Conservation (phyloP, 53 echinoderm and acorn worm species). For the Mesocentrotus franciscanus region DNA sequence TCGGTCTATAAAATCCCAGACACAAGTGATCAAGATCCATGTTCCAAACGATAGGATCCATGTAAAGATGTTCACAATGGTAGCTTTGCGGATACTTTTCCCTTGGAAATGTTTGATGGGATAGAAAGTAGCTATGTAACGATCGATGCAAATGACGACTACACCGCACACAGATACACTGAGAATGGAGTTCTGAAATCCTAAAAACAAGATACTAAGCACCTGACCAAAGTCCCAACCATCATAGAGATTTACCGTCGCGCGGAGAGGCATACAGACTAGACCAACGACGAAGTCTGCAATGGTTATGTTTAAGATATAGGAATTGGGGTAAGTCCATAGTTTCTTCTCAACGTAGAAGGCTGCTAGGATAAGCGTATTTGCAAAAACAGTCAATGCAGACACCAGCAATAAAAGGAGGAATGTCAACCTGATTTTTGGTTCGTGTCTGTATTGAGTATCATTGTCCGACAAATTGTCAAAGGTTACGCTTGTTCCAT, state of each 20-base stretch:
- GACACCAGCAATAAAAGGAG: neutral
- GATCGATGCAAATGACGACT: conserved; percentile 38
- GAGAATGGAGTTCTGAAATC: too few relatives aligned
- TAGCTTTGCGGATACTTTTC: neutral
- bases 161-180: conserved; percentile 12
- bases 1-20: conserved; percentile 17
- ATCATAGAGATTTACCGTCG: neutral
- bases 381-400: neutral
- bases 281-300: neutral
- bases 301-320: neutral
- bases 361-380: neutral
- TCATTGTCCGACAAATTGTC: neutral
- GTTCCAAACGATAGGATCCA: neutral
- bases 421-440: neutral
- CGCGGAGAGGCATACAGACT: neutral
- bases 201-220: neutral
- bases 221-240: neutral
- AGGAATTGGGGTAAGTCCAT: neutral
- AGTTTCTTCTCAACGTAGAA: conserved; percentile 9
- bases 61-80: neutral
- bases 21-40: neutral
- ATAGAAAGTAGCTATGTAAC: conserved; percentile 37
- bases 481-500: neutral
- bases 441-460: neutral
- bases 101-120: conserved; percentile 14